These are phyloP conservation scores for Meda fulgida DNA, from an alignment of 2,797 vertebrate species.

Conservation along the genomic window DNA sequence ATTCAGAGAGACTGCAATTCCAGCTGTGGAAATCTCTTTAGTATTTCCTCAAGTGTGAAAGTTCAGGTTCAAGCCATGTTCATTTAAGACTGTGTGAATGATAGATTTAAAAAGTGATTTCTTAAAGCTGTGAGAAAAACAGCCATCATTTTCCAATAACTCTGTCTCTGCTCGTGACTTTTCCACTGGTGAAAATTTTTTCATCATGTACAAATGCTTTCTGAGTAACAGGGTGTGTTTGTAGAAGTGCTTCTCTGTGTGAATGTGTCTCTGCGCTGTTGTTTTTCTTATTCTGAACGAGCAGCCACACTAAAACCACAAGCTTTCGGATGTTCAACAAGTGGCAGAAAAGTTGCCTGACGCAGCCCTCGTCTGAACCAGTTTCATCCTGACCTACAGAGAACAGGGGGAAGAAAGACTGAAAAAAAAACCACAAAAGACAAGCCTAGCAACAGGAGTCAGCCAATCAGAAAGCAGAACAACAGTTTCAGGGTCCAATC, in stretches of 20 bases:
- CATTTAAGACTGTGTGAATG: neutral
- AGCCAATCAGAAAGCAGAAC: slow-evolving; percentile 83
- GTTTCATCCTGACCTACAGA: slow-evolving; percentile 79
- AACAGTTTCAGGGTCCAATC: slow-evolving; percentile 83
- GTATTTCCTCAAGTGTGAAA: neutral
- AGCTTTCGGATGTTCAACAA: slow-evolving; percentile 81
- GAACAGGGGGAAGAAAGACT: slow-evolving; percentile 61
- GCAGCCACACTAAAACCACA: slow-evolving; percentile 68
- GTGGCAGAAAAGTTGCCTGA: slow-evolving; percentile 73
- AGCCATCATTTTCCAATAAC: slow-evolving; percentile 25
- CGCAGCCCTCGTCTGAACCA: slow-evolving; percentile 71
- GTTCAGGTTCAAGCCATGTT: neutral
- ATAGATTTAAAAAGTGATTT: neutral
- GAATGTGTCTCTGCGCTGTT: slow-evolving; percentile 42
- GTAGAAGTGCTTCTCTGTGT: slow-evolving; percentile 31
- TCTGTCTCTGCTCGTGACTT: neutral
- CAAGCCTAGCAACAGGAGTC: slow-evolving; percentile 89
- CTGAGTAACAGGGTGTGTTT: slow-evolving; percentile 30
- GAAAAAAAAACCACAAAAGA: slow-evolving; percentile 73
- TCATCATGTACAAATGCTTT: slow-evolving; percentile 19
- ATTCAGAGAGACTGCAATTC: neutral
- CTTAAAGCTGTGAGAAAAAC: slow-evolving; percentile 31
- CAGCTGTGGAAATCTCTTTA: neutral
- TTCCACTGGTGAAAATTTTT: neutral
- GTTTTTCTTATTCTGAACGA: slow-evolving; percentile 54